Base-by-base conservation (phyloP, 2,888 invertebrate genomes). In the Drosophila niveifrons region DNA sequence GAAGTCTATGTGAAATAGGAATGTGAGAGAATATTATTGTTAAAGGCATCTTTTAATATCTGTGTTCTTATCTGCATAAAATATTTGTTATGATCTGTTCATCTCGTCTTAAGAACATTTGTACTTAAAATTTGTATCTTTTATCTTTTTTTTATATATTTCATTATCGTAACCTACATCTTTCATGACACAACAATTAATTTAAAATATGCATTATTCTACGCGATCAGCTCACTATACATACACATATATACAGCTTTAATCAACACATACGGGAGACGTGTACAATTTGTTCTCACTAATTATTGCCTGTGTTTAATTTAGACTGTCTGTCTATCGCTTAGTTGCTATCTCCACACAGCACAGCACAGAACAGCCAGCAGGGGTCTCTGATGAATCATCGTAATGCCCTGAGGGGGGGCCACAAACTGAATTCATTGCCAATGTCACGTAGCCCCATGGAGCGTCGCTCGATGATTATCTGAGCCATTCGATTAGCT, bases 401-500 rank as follows among this genome's bases (percentile, higher is more conserved):
- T 55, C 50, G 1, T n/a, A 28, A 1, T 72, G 61, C 61, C 68
- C 39, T 28, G 46, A 29, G 55, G 53, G 47, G 23, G 53, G 47
- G 23, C 15, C n/a, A 23, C 17, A 56, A 52, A 23, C 58, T 36
- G 17, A 74, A 65, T 72, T 63, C 76, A 76, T 61, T 64, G 68
- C 61, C 44, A 65, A 53, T 75, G 75, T 75, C 75, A 76, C 77
- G 69, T 75, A 72, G 75, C 18, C 72, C 56, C 62, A 64, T 34
- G 67, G 39, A 50, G 41, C 50, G 50, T 52, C 36, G 46, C 53
- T 29, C 39, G 41, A 62, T 31, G 62, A 62, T 75, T 71, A 66
- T 51, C 46, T 53, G 17, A 18, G 29, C 1, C 57, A 23, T 23
- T 43, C 50, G 59, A 61, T 59, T 48, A 56, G 15, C 48, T 36